Evolutionary conservation across 1,140 invertebrate species (phyloP), one percentile per base, ranked within the genome.

Genomic region (Hermetia illucens): DNA sequence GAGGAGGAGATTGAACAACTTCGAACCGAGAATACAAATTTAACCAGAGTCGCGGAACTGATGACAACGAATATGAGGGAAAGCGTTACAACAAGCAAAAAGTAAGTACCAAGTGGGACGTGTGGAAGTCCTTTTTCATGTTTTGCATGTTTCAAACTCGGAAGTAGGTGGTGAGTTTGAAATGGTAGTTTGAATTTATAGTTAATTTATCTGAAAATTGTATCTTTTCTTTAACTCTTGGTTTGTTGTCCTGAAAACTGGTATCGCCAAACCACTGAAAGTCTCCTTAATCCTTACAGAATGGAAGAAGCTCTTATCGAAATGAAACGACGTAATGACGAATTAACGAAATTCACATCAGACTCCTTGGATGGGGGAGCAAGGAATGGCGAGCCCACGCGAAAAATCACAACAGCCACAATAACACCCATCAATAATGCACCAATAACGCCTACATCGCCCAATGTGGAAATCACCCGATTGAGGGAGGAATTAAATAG

Each of bases 11-110:
- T 55, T 32, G 50, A 58, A 49, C 49, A 46, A 2, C 37, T 60
- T 17, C 53, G 54, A 33, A 44, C 51, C 2, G 56, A 60, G 30
- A 60, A 59, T 36, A 51, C 41, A 10, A 59, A 60, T 32, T 42
- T 60, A 2, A 56, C 53, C 1, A 55, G 55, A 39, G 54, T 60
- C 15, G 57, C 57, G 19, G 58, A 58, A 38, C 32, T 60, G 29
- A 40, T 60, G 5, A 59, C 56, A 3, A 51, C 55, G 24, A 59
- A 59, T 40, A 59, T 60, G 56, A 58, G 58, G 38, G 57, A 60
- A 24, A 60, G 54, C 32, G 52, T 59, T 35, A 42, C 41, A 19
- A 48, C 47, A 18, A 48, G 38, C 31, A 48, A 42, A 39, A 44
- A 42, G 47, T 48, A 42, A 41, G 13, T 21, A 17, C 10, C 4